Evolutionary conservation across 2,888 invertebrate genomes (phyloP), one percentile per base, ranked within the genome.

Genomic region (Xanthia icteritia): DNA sequence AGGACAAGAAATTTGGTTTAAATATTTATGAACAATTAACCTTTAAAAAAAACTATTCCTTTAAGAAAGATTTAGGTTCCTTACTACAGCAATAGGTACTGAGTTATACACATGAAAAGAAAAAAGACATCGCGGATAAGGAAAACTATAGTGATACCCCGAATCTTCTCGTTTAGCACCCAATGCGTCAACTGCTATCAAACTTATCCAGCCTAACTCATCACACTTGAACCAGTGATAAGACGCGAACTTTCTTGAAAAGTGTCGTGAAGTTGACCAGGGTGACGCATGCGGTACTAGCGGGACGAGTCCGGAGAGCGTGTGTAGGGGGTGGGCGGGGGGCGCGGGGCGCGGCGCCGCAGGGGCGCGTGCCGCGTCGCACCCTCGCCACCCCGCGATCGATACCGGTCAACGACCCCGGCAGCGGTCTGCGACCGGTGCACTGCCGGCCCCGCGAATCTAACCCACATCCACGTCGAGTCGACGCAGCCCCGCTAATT

Each of bases 351-450:
- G 94, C 92, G 94, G 93, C 92, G 92, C 92, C 92, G 92, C 92
- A 90, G 93, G 92, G 93, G 93, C 93, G 94, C 92, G 92, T 90
- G 90, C 88, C 90, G 91, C 90, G 92, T 91, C 92, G 93, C 93
- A 92, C 94, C 87, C 88, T 86, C 88, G 60, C 84, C 77, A 73
- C 88, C 88, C 94, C 93, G 91, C 94, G 96, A 95, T 96, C 96
- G 96, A 96, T 96, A 96, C 91, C 95, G 96, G 96, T 93, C 96
- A 94, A 94, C 93, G 96, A 96, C 95, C 96, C 93, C 94, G 93
- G 89, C 89, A 90, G 92, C 92, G 93, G 93, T 92, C 93, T 92
- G 91, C 93, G 93, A 92, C 93, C 95, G 95, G 94, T 95, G 95
- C 95, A 95, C 91, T 93, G 94, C 92, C 93, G 93, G 91, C 92